These are phyloP conservation scores for Nebria salina DNA, from an alignment of 2,888 invertebrate genomes.

Conservation along the genomic window DNA sequence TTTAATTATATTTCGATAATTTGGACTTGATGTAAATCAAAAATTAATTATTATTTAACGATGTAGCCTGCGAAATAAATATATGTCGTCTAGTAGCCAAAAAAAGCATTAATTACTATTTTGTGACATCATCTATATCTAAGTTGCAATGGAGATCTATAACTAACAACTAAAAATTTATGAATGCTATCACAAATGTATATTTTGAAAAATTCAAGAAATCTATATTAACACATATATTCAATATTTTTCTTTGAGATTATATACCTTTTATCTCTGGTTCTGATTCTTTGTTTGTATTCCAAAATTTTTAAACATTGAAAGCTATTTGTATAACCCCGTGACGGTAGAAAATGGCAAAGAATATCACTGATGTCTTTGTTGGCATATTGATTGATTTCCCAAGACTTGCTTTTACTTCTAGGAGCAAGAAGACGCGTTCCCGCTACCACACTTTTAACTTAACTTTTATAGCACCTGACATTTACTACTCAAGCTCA, in stretches of 20 bases:
- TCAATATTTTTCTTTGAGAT: not conserved
- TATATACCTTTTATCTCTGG: not conserved
- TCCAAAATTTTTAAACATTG: not conserved
- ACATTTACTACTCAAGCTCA: not conserved
- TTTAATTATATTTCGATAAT: too few relatives aligned
- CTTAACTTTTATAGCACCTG: not conserved
- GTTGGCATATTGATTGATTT: constrained; percentile 4
- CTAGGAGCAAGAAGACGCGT: not conserved
- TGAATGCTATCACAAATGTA: too few relatives aligned
- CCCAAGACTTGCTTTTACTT: constrained; percentile 1
- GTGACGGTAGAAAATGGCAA: not conserved
- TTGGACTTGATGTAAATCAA: too few relatives aligned
- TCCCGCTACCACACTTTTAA: constrained; percentile 4
- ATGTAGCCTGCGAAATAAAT: too few relatives aligned
- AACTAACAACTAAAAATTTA: too few relatives aligned
- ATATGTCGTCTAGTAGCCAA: too few relatives aligned
- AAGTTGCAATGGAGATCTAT: too few relatives aligned
- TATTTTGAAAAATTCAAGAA: not conserved
- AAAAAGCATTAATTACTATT: too few relatives aligned
- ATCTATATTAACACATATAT: not conserved
- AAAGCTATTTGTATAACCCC: not conserved
- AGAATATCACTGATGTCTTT: not conserved
- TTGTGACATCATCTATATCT: too few relatives aligned
- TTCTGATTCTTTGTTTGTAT: not conserved
- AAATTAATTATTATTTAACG: too few relatives aligned